phyloP scores from a whole-genome alignment of 2,888 invertebrate species.

The Apamea monoglypha region DNA sequence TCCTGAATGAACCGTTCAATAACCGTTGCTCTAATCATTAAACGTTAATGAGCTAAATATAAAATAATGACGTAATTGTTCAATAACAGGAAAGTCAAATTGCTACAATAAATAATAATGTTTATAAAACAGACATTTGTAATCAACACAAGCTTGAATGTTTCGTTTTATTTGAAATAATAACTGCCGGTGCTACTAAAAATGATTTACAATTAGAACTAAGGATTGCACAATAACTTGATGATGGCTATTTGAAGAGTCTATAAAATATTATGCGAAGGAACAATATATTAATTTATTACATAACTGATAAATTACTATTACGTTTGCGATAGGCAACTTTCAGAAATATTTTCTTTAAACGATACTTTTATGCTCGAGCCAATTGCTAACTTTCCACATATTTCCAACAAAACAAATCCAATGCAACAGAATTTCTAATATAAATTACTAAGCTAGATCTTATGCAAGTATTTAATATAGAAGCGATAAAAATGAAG shows the following conservation, averaged over 20 bases:
- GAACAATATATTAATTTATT: not conserved
- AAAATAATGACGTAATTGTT: conserved; percentile 37
- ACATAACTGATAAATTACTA: not conserved
- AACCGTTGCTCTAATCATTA: conserved; percentile 37
- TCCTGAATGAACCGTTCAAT: conserved; percentile 31
- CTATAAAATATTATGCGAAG: conserved; percentile 9
- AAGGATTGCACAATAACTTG: conserved; percentile 16
- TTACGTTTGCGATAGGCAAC: not conserved
- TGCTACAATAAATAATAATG: conserved; percentile 41
- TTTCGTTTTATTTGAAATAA: conserved; percentile 39
- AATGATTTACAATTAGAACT: conserved; percentile 21
- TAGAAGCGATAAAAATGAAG: conserved; percentile 25
- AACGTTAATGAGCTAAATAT: conserved; percentile 53
- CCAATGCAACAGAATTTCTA: conserved; percentile 28
- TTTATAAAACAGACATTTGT: conserved; percentile 30
- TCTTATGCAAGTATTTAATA: conserved; percentile 29
- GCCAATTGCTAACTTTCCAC: conserved; percentile 21
- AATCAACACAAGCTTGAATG: conserved; percentile 30
- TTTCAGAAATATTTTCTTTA: conserved; percentile 15
- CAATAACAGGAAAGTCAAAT: conserved; percentile 63
- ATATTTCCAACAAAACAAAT: conserved; percentile 12
- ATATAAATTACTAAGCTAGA: conserved; percentile 5
- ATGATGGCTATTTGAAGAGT: not conserved
- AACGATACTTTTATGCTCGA: conserved; percentile 12
- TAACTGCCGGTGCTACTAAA: conserved; percentile 9